These are phyloP conservation scores for Gastrophysa polygoni DNA, from an alignment of 2,888 invertebrate genomes.

Conservation along the genomic window DNA sequence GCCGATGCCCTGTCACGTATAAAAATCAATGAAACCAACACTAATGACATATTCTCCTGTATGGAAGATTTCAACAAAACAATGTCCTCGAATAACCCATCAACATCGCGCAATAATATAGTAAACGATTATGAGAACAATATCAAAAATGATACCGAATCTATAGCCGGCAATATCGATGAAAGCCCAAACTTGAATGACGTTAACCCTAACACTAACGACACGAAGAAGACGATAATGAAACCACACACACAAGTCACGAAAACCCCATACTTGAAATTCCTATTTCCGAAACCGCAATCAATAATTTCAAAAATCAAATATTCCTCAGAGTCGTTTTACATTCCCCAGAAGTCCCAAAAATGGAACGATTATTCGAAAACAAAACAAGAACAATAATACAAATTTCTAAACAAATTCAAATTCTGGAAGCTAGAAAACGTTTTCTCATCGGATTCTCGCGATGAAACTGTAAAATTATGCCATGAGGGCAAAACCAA, in stretches of 20 bases:
- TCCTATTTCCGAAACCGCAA: constrained; percentile 9
- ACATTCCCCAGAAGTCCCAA: not conserved
- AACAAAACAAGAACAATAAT: constrained; percentile 17
- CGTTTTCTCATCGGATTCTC: no score
- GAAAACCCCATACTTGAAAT: constrained; percentile 17
- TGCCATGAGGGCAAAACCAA: constrained; percentile 2
- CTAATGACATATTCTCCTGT: not conserved
- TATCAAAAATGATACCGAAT: not conserved
- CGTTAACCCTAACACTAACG: not conserved
- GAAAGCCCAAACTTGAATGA: constrained; percentile 1
- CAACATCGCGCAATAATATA: not conserved
- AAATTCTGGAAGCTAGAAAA: not conserved
- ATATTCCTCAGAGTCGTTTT: constrained; percentile 7
- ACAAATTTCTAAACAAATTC: constrained; percentile 8
- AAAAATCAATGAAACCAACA: not conserved
- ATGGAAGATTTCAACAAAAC: not conserved
- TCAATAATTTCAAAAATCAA: constrained; percentile 15
- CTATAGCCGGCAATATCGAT: no score
- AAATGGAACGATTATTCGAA: constrained; percentile 5
- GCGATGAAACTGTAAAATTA: no score
- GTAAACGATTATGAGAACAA: not conserved
- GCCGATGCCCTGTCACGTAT: no score
- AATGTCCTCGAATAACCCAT: not conserved
- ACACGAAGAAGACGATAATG: constrained; percentile 9
- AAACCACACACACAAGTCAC: constrained; percentile 16